Evolutionary conservation across 2,113 vertebrate species (phyloP), one percentile per base, ranked within the genome.

Genomic region (Takifugu flavidus): DNA sequence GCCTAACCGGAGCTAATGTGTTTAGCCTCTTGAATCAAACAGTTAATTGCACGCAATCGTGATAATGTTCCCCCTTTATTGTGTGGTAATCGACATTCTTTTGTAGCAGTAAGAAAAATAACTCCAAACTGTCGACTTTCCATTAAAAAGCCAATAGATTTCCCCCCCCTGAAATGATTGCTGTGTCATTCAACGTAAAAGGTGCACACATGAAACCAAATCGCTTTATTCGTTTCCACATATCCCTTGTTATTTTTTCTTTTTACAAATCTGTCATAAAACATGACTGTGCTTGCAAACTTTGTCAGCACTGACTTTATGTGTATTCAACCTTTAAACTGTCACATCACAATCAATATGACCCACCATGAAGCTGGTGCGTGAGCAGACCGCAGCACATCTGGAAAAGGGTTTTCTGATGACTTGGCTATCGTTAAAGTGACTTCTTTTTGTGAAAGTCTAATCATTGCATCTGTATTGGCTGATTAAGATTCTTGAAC

Each of bases 301-400:
- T 46, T 3, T 52, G 60, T 61, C 25, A 61, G 2, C 11, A 45
- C 15, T 67, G 25, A 45, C 44, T 68, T 13, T 66, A 63, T 60
- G 74, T 8, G 3, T 13, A 10, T 65, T 71, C 74, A 62, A 79
- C 47, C 83, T 81, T 85, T 84, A 74, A 77, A 57, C 65, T 49
- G 15, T 49, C 7, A 54, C 29, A 28, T 28, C 28, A 53, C 56
- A 20, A 73, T 82, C 65, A 78, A 49, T 46, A 58, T 45, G 11
- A 45, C 3, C 34, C 50, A 45, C 28, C 46, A n/a, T 4, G 1
- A n/a, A 20, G n/a, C 15, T 49, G 1, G 34, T 39, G 34, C 34
- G 11, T 11, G 34, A 39, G 7, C 6, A 39, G 7, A 7, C 31
- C 5, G 34, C 34, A 10, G 7, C 34, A 11, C 7, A 8, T 39